Percentiles rank a stretch among this genome's conserved stretches.
These are phyloP conservation scores for Lepus americanus DNA, from an alignment of 2,113 vertebrate genomes.

Conservation along the genomic window DNA sequence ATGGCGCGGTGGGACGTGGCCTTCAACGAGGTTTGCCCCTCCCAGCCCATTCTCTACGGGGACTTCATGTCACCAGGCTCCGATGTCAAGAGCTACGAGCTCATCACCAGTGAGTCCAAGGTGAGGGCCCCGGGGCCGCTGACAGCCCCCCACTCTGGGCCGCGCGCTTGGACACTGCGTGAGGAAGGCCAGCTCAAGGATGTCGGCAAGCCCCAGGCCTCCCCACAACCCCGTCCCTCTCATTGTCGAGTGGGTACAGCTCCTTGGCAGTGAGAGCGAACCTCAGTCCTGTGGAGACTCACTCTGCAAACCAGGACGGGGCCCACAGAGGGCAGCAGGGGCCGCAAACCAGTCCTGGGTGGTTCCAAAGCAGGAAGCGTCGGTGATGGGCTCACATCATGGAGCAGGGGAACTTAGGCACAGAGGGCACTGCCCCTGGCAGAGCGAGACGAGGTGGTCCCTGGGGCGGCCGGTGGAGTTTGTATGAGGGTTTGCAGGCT, in stretches of 20 bases:
- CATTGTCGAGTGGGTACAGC: neutral
- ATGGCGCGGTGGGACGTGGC: slow-evolving; percentile 89
- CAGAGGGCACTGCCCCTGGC: neutral
- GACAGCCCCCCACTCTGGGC: too few species aligned
- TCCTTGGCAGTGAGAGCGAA: neutral
- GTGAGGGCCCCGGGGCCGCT: slow-evolving; percentile 80
- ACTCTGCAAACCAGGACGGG: neutral
- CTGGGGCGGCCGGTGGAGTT: neutral
- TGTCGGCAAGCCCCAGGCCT: neutral
- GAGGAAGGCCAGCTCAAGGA: neutral
- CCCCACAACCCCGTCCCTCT: neutral
- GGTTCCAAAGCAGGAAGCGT: neutral
- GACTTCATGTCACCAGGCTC: slow-evolving; percentile 93
- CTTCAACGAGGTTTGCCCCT: slow-evolving; percentile 90
- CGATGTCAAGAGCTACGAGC: slow-evolving; percentile 89
- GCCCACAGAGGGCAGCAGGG: neutral
- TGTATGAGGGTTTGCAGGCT: neutral
- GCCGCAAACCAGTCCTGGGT: neutral
- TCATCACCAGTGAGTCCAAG: slow-evolving; percentile 89
- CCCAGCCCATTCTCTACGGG: slow-evolving; percentile 92
- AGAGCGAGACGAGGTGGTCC: neutral
- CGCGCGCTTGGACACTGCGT: neutral
- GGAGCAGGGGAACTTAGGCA: neutral
- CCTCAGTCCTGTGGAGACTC: neutral
- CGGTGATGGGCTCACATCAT: neutral